Evolutionary conservation across 2,797 vertebrate genomes (phyloP), one percentile per base, ranked within the genome.

Genomic region (Arrhamphus sclerolepis): DNA sequence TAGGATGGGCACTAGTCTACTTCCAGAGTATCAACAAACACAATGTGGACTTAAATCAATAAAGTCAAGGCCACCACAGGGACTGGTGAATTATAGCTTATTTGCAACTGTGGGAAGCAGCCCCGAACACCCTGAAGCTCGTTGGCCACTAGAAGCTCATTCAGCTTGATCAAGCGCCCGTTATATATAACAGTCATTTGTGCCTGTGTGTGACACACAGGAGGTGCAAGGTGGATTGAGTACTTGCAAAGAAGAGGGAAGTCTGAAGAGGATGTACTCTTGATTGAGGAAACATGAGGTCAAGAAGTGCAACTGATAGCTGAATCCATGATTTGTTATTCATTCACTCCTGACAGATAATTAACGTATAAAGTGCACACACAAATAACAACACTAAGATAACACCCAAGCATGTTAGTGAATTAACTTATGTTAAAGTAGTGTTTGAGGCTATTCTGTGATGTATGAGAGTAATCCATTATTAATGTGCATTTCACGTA

Each of bases 11-110:
- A 75, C 55, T 66, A 58, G 76, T 85, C 79, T 55, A 62, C 77
- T 75, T 76, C 72, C 68, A 62, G 75, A 87, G 78, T 76, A 75
- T 85, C 79, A 87, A 56, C 80, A 81, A 82, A 63, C 72, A 81
- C 80, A 68, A 80, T 50, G 73, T 74, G 75, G 82, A 85, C 72
- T 78, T 74, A 46, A 85, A 84, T 88, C 88, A 89, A 89, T 89
- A 89, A 76, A 81, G 81, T 78, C 78, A 82, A 88, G 81, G 87
- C 66, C 85, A 82, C 72, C 72, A 63, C 74, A 62, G 75, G 78
- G 76, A 71, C 77, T 21, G 51, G 62, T 84, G 80, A 89, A 80
- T 88, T 86, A 89, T 83, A 67, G 83, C 56, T 64, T 81, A 69
- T 79, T 81, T 87, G 63, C 70, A 57, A 72, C 24, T 22, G 52